Conservation (phyloP, 1,140 invertebrate genomes). For the Holotrichia oblita region DNA sequence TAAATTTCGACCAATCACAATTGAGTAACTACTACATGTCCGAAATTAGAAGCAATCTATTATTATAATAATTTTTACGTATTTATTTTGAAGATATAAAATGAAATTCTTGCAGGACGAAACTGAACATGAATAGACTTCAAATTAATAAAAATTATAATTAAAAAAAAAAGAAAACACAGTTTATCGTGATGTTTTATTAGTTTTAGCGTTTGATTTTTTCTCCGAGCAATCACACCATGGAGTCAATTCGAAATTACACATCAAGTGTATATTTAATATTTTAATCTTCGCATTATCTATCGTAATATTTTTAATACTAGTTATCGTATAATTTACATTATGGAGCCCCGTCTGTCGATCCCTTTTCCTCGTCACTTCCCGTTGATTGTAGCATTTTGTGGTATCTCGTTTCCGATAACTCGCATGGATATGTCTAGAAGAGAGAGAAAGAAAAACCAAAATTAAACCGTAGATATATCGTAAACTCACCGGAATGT, state of each 20-base stretch:
- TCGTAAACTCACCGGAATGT: slow-evolving; percentile 77
- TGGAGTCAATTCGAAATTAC: slow-evolving; percentile 84
- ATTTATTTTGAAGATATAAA: too few species aligned
- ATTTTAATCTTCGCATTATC: too few species aligned
- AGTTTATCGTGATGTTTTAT: not conserved
- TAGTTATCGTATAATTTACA: slow-evolving; percentile 77
- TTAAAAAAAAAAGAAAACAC: slow-evolving; percentile 7
- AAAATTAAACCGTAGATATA: too few species aligned
- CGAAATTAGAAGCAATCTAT: too few species aligned
- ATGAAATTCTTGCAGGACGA: too few species aligned
- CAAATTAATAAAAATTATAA: too few species aligned
- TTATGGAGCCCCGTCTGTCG: slow-evolving; percentile 85
- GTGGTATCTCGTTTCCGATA: slow-evolving; percentile 82
- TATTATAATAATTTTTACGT: too few species aligned
- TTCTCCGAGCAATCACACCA: slow-evolving; percentile 83
- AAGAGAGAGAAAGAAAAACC: too few species aligned
- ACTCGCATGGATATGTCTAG: slow-evolving; percentile 82
- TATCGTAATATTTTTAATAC: slow-evolving; percentile 71
- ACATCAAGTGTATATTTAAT: slow-evolving; percentile 83
- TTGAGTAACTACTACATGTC: too few species aligned
- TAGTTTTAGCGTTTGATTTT: not conserved
- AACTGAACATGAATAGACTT: too few species aligned
- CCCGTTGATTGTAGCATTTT: slow-evolving; percentile 88
- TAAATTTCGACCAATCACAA: too few species aligned
- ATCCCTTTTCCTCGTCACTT: slow-evolving; percentile 86